Percentiles rank a stretch among this genome's conserved stretches.
phyloP scores from a whole-genome alignment of 2,797 vertebrate species.

The Karalla daura region DNA sequence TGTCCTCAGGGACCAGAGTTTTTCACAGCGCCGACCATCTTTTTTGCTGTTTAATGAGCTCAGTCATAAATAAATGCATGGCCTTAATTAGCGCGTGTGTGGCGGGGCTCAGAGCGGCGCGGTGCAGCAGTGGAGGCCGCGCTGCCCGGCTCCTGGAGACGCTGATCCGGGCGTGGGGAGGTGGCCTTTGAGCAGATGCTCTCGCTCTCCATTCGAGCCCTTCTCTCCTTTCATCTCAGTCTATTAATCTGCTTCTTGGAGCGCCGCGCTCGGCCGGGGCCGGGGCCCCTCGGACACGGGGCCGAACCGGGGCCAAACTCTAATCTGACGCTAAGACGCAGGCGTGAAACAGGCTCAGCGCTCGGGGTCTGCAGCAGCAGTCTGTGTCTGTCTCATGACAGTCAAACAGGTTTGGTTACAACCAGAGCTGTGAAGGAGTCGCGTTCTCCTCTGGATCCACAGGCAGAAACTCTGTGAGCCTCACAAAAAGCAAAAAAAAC shows the following conservation, averaged over 20 bases:
- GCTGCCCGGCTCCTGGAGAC: slow-evolving; percentile 79
- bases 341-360: too few species aligned
- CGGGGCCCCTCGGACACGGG: slow-evolving; percentile 58
- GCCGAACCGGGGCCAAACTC: slow-evolving; percentile 53
- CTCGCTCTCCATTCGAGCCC: slow-evolving; percentile 74
- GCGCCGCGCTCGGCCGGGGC: slow-evolving; percentile 65
- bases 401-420: too few species aligned
- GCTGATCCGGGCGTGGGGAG: slow-evolving; percentile 80
- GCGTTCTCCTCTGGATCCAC: too few species aligned
- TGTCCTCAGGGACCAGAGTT: slow-evolving; percentile 80
- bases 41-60: slow-evolving; percentile 82
- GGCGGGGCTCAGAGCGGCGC: slow-evolving; percentile 76
- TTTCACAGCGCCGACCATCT: slow-evolving; percentile 79
- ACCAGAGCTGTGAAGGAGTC: too few species aligned
- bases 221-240: slow-evolving; percentile 83
- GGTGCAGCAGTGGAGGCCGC: slow-evolving; percentile 75
- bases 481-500: too few species aligned
- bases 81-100: slow-evolving; percentile 85
- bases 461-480: too few species aligned
- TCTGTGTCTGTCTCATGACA: too few species aligned
- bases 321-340: slow-evolving; percentile 48
- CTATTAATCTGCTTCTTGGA: slow-evolving; percentile 82
- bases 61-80: slow-evolving; percentile 88
- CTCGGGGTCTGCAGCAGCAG: too few species aligned
- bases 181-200: slow-evolving; percentile 90